Evolutionary conservation across 2,113 vertebrate species (phyloP).

Genomic region (Thryonomys swinderianus): DNA sequence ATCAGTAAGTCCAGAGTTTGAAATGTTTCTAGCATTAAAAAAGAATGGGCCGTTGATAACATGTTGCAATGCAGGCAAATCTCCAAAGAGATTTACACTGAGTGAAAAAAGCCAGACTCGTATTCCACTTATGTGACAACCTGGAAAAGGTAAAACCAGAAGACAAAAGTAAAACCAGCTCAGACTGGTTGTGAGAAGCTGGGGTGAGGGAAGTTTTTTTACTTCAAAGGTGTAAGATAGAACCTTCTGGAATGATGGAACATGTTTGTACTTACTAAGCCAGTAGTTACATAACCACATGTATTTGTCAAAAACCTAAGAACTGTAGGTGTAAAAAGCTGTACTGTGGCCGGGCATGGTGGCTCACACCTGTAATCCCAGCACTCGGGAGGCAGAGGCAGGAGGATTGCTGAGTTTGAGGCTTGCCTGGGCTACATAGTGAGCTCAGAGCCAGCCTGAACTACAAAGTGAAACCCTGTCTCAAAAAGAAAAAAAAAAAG

Average conservation of each 20-base stretch:
- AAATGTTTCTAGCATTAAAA: neutral
- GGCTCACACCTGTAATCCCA: too few species aligned
- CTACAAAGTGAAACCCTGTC: too few species aligned
- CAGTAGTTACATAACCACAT: neutral
- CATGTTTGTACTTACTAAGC: neutral
- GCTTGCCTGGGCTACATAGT: too few species aligned
- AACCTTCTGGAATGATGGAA: neutral
- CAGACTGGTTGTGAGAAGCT: neutral
- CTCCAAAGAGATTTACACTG: neutral
- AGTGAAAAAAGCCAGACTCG: neutral
- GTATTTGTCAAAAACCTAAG: neutral
- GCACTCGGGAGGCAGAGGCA: too few species aligned
- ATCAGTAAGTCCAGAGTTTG: neutral
- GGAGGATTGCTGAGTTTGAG: too few species aligned
- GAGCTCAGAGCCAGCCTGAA: too few species aligned
- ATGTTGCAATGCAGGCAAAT: neutral
- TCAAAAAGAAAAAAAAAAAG: too few species aligned
- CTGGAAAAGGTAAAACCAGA: conserved; percentile 18
- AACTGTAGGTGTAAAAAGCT: neutral
- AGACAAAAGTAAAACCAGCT: neutral
- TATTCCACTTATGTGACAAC: neutral
- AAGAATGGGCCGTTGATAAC: neutral
- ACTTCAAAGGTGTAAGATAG: neutral
- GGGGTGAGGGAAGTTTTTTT: neutral
- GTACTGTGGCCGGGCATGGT: too few species aligned